A percentile compares a stretch with the other conserved stretches of the same genome.
phyloP scores from a whole-genome alignment of 2,797 vertebrate genomes.

The Microctenopoma steveboyesi region DNA sequence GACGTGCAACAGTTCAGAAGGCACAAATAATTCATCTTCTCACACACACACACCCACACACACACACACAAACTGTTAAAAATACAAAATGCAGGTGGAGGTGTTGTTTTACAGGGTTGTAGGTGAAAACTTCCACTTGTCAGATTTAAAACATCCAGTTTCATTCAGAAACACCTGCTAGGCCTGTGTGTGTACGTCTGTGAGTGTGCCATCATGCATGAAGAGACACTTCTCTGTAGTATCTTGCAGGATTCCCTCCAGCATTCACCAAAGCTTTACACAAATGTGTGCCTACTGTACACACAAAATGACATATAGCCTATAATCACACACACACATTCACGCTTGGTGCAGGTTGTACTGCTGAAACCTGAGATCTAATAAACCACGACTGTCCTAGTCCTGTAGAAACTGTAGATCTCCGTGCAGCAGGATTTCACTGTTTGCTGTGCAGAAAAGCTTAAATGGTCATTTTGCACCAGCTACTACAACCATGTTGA shows the following conservation, averaged over 20 bases:
- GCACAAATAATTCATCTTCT: not conserved
- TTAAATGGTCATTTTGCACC: no score
- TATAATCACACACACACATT: not conserved
- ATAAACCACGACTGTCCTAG: not conserved
- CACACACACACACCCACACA: constrained; percentile 3
- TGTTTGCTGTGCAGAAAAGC: no score
- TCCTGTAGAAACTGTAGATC: no score
- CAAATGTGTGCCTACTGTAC: not conserved
- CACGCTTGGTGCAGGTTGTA: not conserved
- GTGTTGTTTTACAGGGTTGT: not conserved
- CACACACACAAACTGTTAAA: not conserved
- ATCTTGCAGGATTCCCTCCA: constrained; percentile 27
- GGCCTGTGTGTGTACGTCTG: constrained; percentile 8
- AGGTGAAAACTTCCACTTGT: constrained; percentile 1
- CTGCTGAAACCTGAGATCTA: not conserved
- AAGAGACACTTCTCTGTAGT: constrained; percentile 24
- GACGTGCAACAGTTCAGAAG: not conserved
- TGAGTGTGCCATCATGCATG: constrained; percentile 1
- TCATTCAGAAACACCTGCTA: constrained; percentile 34
- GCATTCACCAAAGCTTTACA: constrained; percentile 15
- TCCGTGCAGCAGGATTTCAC: no score
- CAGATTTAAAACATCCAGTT: constrained; percentile 12
- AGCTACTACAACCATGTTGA: no score
- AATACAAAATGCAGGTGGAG: not conserved
- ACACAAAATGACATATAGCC: not conserved